phyloP scores from a whole-genome alignment of 2,113 vertebrate species.

The Epinephelus fuscoguttatus region DNA sequence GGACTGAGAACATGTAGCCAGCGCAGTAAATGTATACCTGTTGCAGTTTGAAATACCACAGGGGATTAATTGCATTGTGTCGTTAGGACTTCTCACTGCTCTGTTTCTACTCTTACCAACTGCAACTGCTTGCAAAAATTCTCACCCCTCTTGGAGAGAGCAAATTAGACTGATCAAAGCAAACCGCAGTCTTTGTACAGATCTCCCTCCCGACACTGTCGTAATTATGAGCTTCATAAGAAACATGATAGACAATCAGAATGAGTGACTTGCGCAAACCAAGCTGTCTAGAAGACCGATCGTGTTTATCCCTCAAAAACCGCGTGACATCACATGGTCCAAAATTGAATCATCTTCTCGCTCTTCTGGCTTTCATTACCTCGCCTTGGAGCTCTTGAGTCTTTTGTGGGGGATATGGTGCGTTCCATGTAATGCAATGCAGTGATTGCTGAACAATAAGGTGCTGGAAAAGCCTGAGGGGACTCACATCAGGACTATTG shows the following conservation, averaged over 20 bases:
- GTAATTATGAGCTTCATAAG: slow-evolving; percentile 71
- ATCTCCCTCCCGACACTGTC: slow-evolving; percentile 59
- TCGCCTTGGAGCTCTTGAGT: slow-evolving; percentile 27
- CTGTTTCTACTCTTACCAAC: slow-evolving; percentile 51
- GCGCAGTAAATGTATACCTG: slow-evolving; percentile 41
- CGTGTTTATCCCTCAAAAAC: slow-evolving; percentile 72
- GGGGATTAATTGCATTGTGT: slow-evolving; percentile 39
- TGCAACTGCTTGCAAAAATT: slow-evolving; percentile 35
- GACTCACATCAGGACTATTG: slow-evolving; percentile 22
- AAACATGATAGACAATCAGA: slow-evolving; percentile 65
- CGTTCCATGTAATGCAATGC: slow-evolving; percentile 53
- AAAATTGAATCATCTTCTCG: slow-evolving; percentile 65
- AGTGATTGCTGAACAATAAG: slow-evolving; percentile 56
- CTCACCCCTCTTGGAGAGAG: slow-evolving; percentile 34
- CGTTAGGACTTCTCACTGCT: slow-evolving; percentile 33
- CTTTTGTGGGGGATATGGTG: slow-evolving; percentile 43
- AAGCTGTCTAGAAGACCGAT: slow-evolving; percentile 76
- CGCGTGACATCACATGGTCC: slow-evolving; percentile 62
- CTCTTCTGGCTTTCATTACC: slow-evolving; percentile 77
- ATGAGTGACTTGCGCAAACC: slow-evolving; percentile 70
- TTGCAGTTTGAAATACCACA: slow-evolving; percentile 48
- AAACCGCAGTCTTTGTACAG: slow-evolving; percentile 63
- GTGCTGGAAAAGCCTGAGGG: slow-evolving; percentile 31
- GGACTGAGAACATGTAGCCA: slow-evolving; percentile 1
- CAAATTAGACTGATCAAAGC: slow-evolving; percentile 73